Conservation (phyloP, 2,113 vertebrate genomes). For the Lates calcarifer region DNA sequence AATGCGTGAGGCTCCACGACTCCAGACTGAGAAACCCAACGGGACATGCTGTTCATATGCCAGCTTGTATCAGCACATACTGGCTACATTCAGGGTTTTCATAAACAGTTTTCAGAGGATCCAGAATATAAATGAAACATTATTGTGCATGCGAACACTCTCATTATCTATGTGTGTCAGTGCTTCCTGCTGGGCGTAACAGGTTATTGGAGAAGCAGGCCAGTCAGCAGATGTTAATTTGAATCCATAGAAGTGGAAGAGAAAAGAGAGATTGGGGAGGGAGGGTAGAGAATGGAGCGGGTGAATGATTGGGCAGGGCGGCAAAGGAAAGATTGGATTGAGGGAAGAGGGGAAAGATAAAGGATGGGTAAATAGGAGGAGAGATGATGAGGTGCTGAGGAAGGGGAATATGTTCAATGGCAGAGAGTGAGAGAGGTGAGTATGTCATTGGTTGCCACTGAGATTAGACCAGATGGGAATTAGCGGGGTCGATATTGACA, state of each 20-base stretch:
- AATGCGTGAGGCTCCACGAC: slow-evolving; percentile 3
- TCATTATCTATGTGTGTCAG: slow-evolving; percentile 52
- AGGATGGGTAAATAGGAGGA: slow-evolving; percentile 54
- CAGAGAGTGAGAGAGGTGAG: slow-evolving; percentile 7
- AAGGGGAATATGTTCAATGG: slow-evolving; percentile 42
- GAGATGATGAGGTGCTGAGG: slow-evolving; percentile 65
- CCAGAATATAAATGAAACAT: slow-evolving; percentile 64
- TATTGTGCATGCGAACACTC: slow-evolving; percentile 54
- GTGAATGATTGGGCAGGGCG: slow-evolving; percentile 51
- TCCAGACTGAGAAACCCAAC: slow-evolving; percentile 23
- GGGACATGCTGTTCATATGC: slow-evolving; percentile 39
- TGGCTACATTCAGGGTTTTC: slow-evolving; percentile 37
- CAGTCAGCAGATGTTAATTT: slow-evolving; percentile 75
- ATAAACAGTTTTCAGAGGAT: slow-evolving; percentile 48
- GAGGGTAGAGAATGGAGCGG: neutral
- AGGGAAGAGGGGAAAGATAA: slow-evolving; percentile 61
- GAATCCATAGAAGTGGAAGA: slow-evolving; percentile 48
- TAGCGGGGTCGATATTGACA: neutral
- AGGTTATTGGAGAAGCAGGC: slow-evolving; percentile 62
- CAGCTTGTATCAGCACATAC: slow-evolving; percentile 47
- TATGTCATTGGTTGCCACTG: slow-evolving; percentile 3
- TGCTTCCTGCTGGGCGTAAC: slow-evolving; percentile 50
- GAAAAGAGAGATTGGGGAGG: slow-evolving; percentile 37
- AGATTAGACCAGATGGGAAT: neutral
- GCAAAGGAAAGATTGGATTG: slow-evolving; percentile 51